Base-by-base conservation (phyloP, 2,113 vertebrate genomes). In the Martes martes region DNA sequence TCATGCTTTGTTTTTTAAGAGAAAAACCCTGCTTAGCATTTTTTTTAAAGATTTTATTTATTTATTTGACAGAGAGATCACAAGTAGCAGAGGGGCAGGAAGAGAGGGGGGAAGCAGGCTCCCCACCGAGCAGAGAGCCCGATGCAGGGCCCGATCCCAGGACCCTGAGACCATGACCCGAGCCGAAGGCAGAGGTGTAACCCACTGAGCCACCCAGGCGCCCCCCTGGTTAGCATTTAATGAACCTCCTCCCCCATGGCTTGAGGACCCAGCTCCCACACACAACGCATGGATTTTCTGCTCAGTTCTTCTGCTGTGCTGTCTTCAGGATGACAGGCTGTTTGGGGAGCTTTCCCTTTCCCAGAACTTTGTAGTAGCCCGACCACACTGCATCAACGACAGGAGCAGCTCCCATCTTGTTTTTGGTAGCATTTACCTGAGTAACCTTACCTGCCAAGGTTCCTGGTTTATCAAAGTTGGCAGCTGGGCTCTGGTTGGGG, bases 331-430 rank as follows among this genome's bases (percentile, higher is more conserved):
- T 78, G 74, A 78, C 74, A 31, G 42, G 26, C 74, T 31, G 42
- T 18, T 16, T 31, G 7, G 42, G 74, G 42, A 78, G 26, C 39
- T 45, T 45, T 74, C 39, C 73, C 36, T 74, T 15, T 42, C 24
- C 73, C 39, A 45, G 13, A 74, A 74, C 39, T 74, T 42, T 7
- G 11, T 42, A 74, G 71, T 42, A 74, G 23, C 73, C 73, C 6
- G 3, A 28, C 16, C 3, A 1, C 14, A 76, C 26, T 14, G 0
- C 74, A 4, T 18, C 26, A 18, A 28, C 1, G 14, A 76, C 8
- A 76, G 26, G 42, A 28, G 26, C 73, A 31, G 26, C 42, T 76
- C 24, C 73, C 13, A 14, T 76, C 42, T 45, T 28, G 6, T 28
- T 45, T 45, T 76, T 28, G 73, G 24, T 24, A 26, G 39, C 39